Base-by-base conservation (phyloP, 2,888 invertebrate genomes). In the Notodonta ziczac region DNA sequence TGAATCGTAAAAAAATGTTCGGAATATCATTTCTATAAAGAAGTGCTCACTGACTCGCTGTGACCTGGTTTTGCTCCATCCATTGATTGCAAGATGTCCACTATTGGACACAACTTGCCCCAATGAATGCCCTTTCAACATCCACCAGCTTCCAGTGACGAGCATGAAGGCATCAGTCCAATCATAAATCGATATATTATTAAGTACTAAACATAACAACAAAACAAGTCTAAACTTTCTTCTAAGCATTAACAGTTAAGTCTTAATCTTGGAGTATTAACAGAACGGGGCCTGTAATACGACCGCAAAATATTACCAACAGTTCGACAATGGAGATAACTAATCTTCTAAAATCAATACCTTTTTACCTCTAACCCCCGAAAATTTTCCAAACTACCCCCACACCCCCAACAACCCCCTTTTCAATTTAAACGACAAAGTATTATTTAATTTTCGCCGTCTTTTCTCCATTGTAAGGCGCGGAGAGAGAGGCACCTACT, bases 381-480 rank as follows among this genome's bases (percentile, higher is more conserved):
- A 84, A 89, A 90, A 88, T 89, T 89, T 88, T 86, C 86, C 86
- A 82, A 89, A 89, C 86, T 84, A 84, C 83, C 82, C 81, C 80
- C 82, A 73, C 70, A 69, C 67, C 70, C 70, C 77, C 14, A 10
- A 1, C 32, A 10, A 78, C 77, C 84, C 88, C 88, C 82, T 79
- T 86, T 89, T 89, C 89, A 89, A 91, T 91, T 90, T 86, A 87
- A 90, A 91, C 91, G 93, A 93, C 93, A 92, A 93, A 93, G 93
- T 93, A 93, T 92, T 93, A 91, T 93, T 93, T 92, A 92, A 93
- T 93, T 92, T 91, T 87, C 83, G 77, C 77, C 90, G 91, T 91
- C 91, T 92, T 92, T 93, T 92, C 91, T 85, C 90, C 86, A 90
- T 93, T 93, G 93, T 93, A 88, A 90, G 88, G 88, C 83, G 86